These are phyloP conservation scores for Indicator maculatus DNA, from an alignment of 2,113 vertebrate species.

Conservation along the genomic window DNA sequence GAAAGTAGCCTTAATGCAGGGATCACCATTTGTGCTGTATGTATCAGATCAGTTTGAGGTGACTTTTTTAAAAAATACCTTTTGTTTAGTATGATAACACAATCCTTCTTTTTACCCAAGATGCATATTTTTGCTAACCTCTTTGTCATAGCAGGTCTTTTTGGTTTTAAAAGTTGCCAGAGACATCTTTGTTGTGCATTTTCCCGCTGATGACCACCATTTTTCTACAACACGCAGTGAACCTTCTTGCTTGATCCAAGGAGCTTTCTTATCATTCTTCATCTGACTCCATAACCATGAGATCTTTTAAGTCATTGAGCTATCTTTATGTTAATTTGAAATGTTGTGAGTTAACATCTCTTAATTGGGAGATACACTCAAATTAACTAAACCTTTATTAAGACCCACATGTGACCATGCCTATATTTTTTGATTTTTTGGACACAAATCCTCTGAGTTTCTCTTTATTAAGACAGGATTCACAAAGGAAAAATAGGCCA, in stretches of 20 bases:
- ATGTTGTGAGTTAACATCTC: not conserved
- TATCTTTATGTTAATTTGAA: not conserved
- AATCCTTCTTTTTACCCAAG: not conserved
- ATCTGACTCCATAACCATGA: not conserved
- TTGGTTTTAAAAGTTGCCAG: not conserved
- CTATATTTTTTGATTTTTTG: not conserved
- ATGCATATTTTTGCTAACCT: not conserved
- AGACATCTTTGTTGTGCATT: not conserved
- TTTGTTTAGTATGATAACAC: too few species aligned
- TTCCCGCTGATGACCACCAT: not conserved
- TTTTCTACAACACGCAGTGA: not conserved
- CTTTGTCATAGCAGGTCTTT: not conserved
- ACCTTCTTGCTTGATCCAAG: fast-evolving
- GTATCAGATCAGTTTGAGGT: not conserved
- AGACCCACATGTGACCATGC: not conserved
- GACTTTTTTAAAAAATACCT: not conserved
- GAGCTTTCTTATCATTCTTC: not conserved
- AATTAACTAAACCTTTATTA: not conserved
- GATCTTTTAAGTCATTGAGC: not conserved
- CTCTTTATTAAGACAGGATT: not conserved
- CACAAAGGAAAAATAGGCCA: not conserved
- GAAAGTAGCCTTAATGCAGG: not conserved
- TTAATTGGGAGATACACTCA: not conserved
- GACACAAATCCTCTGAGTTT: not conserved
- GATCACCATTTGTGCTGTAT: too few species aligned